Percentiles rank a stretch among this genome's conserved stretches.
phyloP scores from a whole-genome alignment of 1,140 invertebrate species.

The Heliconius melpomene region DNA sequence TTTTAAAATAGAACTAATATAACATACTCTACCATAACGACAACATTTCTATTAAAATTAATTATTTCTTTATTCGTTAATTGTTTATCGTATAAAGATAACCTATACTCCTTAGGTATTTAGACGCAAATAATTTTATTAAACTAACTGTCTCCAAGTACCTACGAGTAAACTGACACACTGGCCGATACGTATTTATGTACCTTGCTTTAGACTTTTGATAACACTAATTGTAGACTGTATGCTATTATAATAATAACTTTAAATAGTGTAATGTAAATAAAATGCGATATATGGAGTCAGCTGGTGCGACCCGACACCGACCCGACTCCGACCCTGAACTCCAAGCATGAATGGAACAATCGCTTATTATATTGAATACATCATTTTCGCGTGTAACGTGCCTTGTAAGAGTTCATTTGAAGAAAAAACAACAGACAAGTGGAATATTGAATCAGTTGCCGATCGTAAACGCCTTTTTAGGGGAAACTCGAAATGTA shows the following conservation, averaged over 20 bases:
- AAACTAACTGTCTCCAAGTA: constrained; percentile 5
- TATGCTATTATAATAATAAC: constrained; percentile 21
- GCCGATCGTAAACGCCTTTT: constrained; percentile 56
- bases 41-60: background rate
- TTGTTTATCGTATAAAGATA: background rate
- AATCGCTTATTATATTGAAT: constrained; percentile 52
- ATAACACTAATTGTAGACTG: constrained; percentile 34
- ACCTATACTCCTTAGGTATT: background rate
- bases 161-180: constrained; percentile 10
- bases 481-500: constrained; percentile 71
- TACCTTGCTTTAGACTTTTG: constrained; percentile 18
- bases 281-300: constrained; percentile 44
- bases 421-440: constrained; percentile 36
- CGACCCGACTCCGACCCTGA: constrained; percentile 59
- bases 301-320: constrained; percentile 57
- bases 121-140: background rate
- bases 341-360: constrained; percentile 55
- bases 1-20: background rate
- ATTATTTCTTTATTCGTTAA: background rate
- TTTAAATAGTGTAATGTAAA: constrained; percentile 36
- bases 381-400: constrained; percentile 43
- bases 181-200: constrained; percentile 10
- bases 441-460: constrained; percentile 60
- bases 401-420: constrained; percentile 16
- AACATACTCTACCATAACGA: background rate